These are phyloP conservation scores for Drosophila lacteicornis DNA, from an alignment of 1,140 invertebrate genomes.

Conservation along the genomic window DNA sequence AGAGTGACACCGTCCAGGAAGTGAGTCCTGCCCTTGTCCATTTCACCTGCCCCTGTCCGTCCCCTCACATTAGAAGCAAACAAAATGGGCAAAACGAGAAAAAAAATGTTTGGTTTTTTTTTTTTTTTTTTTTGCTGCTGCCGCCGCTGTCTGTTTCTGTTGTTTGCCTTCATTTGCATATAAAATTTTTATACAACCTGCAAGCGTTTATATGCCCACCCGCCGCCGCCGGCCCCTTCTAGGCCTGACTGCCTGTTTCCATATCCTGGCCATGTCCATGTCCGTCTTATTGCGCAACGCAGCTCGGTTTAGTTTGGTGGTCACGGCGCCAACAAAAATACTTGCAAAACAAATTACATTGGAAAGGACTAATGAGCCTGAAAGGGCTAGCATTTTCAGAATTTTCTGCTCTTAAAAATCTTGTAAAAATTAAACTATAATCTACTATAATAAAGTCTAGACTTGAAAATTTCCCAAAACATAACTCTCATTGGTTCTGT, in stretches of 20 bases:
- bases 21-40: constrained; percentile 24
- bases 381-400: no score
- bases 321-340: no score
- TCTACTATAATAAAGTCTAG: no score
- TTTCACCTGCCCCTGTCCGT: constrained; percentile 5
- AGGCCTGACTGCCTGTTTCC: constrained; percentile 30
- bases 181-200: constrained; percentile 67
- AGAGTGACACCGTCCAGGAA: constrained; percentile 49
- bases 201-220: constrained; percentile 71
- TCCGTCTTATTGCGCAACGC: constrained; percentile 32
- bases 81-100: constrained; percentile 18
- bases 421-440: not conserved
- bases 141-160: constrained; percentile 35
- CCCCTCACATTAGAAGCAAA: constrained; percentile 38
- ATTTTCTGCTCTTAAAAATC: not conserved
- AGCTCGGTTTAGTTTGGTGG: constrained; percentile 27
- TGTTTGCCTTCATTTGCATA: constrained; percentile 82
- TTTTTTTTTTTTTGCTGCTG: constrained; percentile 27
- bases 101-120: constrained; percentile 18
- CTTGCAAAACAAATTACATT: no score
- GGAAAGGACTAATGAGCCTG: no score
- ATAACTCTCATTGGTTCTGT: not conserved
- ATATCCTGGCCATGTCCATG: constrained; percentile 15
- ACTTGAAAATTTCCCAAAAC: not conserved
- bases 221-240: constrained; percentile 23